These are phyloP conservation scores for Steatocranus sp. DNA, from an alignment of 2,797 vertebrate species.

Conservation along the genomic window DNA sequence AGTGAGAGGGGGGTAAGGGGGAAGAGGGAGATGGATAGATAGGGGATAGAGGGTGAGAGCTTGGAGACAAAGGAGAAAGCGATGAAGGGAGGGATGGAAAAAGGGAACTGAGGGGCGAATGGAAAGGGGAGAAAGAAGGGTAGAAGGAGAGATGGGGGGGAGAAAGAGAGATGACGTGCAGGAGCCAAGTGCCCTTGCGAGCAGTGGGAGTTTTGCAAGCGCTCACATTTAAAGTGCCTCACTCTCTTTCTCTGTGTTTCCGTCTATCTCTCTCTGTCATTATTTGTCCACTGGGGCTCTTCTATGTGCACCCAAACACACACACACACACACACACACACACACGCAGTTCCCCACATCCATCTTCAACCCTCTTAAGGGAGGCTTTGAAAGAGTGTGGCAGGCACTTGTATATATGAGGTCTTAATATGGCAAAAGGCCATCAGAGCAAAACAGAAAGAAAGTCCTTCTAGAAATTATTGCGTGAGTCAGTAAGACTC, in stretches of 20 bases:
- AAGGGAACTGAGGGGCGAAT: conserved; percentile 19
- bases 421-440: conserved; percentile 51
- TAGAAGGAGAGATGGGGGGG: conserved; percentile 38
- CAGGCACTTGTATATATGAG: conserved; percentile 56
- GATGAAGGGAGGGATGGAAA: conserved; percentile 52
- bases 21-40: conserved; percentile 73
- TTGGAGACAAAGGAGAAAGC: conserved; percentile 69
- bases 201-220: conserved; percentile 66
- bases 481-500: background rate
- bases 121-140: conserved; percentile 56
- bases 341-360: conserved; percentile 38
- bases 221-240: conserved; percentile 71
- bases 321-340: background rate
- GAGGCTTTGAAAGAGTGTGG: conserved; percentile 60
- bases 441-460: conserved; percentile 30
- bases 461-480: background rate
- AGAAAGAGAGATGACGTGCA: conserved; percentile 59
- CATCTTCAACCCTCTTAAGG: conserved; percentile 67
- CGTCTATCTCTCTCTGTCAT: conserved; percentile 58
- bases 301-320: conserved; percentile 47
- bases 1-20: conserved; percentile 33
- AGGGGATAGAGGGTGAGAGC: conserved; percentile 70
- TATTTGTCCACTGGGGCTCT: conserved; percentile 70
- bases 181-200: conserved; percentile 71
- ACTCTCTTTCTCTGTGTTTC: conserved; percentile 54